phyloP scores from a whole-genome alignment of 2,888 invertebrate genomes.

The Zygaena filipendulae region DNA sequence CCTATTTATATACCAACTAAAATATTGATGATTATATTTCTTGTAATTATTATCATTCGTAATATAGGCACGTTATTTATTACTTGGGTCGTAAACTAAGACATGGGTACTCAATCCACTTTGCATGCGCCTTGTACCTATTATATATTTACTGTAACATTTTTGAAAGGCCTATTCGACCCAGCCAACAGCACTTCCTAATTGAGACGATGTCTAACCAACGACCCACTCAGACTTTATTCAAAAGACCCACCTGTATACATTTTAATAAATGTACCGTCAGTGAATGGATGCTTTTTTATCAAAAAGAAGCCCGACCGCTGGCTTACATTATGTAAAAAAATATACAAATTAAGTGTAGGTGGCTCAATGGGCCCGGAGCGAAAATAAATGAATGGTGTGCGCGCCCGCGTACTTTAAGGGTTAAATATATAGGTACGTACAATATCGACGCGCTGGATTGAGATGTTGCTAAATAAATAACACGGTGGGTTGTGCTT shows the following conservation, averaged over 20 bases:
- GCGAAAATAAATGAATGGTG: slow-evolving; percentile 38
- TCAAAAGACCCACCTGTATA: slow-evolving; percentile 44
- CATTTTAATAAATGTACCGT: slow-evolving; percentile 66
- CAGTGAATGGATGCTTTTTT: slow-evolving; percentile 57
- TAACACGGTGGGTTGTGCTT: slow-evolving; percentile 6
- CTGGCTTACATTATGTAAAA: slow-evolving; percentile 43
- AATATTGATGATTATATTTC: too few species aligned
- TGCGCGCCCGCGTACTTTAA: slow-evolving; percentile 25
- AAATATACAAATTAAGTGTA: slow-evolving; percentile 59
- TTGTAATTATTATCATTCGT: too few species aligned
- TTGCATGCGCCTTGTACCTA: too few species aligned
- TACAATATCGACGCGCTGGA: slow-evolving; percentile 31
- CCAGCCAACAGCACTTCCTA: slow-evolving; percentile 23
- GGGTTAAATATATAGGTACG: slow-evolving; percentile 37
- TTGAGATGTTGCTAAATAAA: slow-evolving; percentile 33
- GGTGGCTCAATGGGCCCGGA: slow-evolving; percentile 44
- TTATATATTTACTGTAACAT: too few species aligned
- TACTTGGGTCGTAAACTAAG: too few species aligned
- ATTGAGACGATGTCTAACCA: slow-evolving; percentile 35
- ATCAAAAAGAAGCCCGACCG: slow-evolving; percentile 39
- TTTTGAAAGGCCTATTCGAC: slow-evolving; percentile 29
- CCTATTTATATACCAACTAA: too few species aligned
- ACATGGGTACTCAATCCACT: too few species aligned
- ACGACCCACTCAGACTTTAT: slow-evolving; percentile 57
- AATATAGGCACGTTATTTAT: too few species aligned